These are phyloP conservation scores for Oryctes rhinoceros DNA, from an alignment of 1,140 invertebrate species.

Conservation along the genomic window DNA sequence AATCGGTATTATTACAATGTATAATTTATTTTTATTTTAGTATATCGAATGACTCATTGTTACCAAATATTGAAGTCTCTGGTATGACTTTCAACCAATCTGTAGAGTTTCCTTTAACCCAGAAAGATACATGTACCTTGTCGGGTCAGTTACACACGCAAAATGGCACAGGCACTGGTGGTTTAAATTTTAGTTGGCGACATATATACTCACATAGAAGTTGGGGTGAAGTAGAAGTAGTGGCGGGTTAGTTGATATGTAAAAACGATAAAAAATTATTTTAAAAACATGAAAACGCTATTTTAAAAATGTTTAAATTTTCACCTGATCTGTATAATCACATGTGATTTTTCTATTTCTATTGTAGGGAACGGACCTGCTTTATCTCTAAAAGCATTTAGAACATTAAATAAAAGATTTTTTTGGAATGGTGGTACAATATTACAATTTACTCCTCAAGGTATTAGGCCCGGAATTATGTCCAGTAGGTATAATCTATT, in stretches of 20 bases:
- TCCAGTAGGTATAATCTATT: constrained; percentile 69
- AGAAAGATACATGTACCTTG: constrained; percentile 82
- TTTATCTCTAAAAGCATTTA: constrained; percentile 77
- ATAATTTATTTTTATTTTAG: constrained; percentile 22
- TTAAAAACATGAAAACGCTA: too few species aligned
- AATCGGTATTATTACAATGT: constrained; percentile 36
- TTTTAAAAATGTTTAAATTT: too few species aligned
- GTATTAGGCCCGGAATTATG: constrained; percentile 75
- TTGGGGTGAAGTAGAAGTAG: constrained; percentile 83
- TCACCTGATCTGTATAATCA: too few species aligned
- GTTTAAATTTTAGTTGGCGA: constrained; percentile 77
- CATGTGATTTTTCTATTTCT: constrained; percentile 15
- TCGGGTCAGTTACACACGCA: constrained; percentile 83
- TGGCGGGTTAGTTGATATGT: constrained; percentile 66
- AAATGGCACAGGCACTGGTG: constrained; percentile 85
- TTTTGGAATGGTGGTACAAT: constrained; percentile 77
- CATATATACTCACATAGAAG: constrained; percentile 81
- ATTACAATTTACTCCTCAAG: constrained; percentile 75
- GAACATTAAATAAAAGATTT: constrained; percentile 73
- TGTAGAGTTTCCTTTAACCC: constrained; percentile 90
- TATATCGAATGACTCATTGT: constrained; percentile 44
- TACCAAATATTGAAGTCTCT: constrained; percentile 86
- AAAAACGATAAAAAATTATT: too few species aligned
- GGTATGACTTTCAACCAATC: constrained; percentile 92
- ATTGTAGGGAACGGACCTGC: constrained; percentile 74